Percentiles rank a stretch among this genome's conserved stretches.
Conservation (phyloP, 1,140 invertebrate genomes). For the Subanguina moxae region DNA sequence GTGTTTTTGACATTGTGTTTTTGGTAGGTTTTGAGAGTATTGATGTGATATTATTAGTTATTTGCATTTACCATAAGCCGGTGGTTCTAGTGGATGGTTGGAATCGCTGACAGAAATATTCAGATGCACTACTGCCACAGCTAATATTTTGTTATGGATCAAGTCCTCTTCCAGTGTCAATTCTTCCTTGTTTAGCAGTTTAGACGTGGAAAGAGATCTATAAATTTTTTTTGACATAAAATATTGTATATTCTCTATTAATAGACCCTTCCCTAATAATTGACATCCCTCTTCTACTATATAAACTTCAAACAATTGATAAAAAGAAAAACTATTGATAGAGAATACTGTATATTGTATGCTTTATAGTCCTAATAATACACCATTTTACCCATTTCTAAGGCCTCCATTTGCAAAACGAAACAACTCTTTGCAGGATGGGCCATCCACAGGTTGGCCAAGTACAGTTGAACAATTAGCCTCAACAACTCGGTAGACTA, state of each 20-base stretch:
- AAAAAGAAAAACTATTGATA: too few relatives aligned
- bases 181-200: background rate
- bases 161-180: background rate
- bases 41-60: too few relatives aligned
- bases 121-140: background rate
- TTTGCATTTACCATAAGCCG: slow-evolving; percentile 4
- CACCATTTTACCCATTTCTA: background rate
- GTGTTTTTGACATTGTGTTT: too few relatives aligned
- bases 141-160: background rate
- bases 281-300: too few relatives aligned
- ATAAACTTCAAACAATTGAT: too few relatives aligned
- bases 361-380: too few relatives aligned
- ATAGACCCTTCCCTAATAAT: too few relatives aligned
- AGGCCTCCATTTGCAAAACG: background rate
- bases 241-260: too few relatives aligned
- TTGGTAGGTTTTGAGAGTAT: too few relatives aligned
- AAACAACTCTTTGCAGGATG: slow-evolving; percentile 3
- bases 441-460: background rate
- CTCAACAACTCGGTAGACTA: slow-evolving; percentile 6
- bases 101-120: slow-evolving; percentile 16
- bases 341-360: too few relatives aligned
- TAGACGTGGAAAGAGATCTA: background rate
- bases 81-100: slow-evolving; percentile 11
- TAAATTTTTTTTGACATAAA: too few relatives aligned
- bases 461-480: slow-evolving; percentile 8